Conservation (phyloP, 2,797 vertebrate genomes). For the Acanthurus lineatus region DNA sequence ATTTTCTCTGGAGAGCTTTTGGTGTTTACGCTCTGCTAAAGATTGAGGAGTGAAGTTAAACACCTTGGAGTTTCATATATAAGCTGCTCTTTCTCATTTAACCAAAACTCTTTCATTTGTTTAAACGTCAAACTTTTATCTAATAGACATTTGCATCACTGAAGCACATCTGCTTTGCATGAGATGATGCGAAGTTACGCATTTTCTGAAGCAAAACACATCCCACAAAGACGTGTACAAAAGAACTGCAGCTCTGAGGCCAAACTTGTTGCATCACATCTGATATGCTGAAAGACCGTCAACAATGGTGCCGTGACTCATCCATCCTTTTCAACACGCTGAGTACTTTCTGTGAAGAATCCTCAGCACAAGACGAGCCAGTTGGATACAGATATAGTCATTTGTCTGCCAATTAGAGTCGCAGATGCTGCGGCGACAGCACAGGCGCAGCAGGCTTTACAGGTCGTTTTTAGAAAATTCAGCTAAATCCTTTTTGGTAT, state of each 20-base stretch:
- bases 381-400: conserved; percentile 4
- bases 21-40: background rate
- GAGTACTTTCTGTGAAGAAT: conserved; percentile 6
- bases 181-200: background rate
- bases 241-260: background rate
- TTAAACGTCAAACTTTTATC: background rate
- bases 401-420: conserved; percentile 19
- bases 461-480: background rate
- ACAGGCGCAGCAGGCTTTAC: background rate
- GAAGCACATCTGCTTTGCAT: background rate
- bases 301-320: conserved; percentile 11
- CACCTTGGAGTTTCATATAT: too few relatives aligned
- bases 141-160: background rate
- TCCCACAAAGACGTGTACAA: background rate
- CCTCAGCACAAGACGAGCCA: background rate
- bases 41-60: background rate
- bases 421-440: conserved; percentile 6
- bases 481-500: background rate
- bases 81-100: background rate
- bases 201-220: background rate
- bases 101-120: background rate
- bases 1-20: background rate
- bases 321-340: background rate
- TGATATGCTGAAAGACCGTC: background rate
- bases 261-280: background rate